A percentile compares a stretch with the other conserved stretches of the same genome.
Evolutionary conservation across 2,888 invertebrate genomes (phyloP).

Genomic region (Rhamnusium bicolor): DNA sequence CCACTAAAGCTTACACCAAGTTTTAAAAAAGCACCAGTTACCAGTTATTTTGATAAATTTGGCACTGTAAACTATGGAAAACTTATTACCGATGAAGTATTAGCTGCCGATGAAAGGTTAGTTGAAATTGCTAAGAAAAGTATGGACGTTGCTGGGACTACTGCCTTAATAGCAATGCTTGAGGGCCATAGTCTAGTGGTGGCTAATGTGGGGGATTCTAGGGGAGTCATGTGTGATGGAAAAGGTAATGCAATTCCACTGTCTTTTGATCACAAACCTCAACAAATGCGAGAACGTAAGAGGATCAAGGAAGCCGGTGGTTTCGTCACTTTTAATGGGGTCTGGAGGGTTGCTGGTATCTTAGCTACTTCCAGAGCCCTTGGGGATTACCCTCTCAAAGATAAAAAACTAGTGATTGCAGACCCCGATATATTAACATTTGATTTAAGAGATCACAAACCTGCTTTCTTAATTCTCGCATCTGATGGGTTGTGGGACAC

Average conservation of each 20-base stretch:
- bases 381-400: slow-evolving; percentile 96
- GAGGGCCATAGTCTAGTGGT: slow-evolving; percentile 88
- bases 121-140: slow-evolving; percentile 87
- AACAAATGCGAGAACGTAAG: slow-evolving; percentile 93
- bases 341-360: slow-evolving; percentile 96
- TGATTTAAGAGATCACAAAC: slow-evolving; percentile 88
- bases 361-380: slow-evolving; percentile 94
- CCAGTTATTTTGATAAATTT: slow-evolving; percentile 80
- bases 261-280: slow-evolving; percentile 97
- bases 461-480: slow-evolving; percentile 92
- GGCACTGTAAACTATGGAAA: slow-evolving; percentile 87
- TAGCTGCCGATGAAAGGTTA: slow-evolving; percentile 86
- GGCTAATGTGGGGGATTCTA: slow-evolving; percentile 97
- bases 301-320: slow-evolving; percentile 97
- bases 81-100: slow-evolving; percentile 88
- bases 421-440: slow-evolving; percentile 96
- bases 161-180: slow-evolving; percentile 91
- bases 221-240: slow-evolving; percentile 95
- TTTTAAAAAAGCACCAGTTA: slow-evolving; percentile 71
- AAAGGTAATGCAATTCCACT: slow-evolving; percentile 92
- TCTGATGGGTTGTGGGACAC: slow-evolving; percentile 98
- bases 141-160: slow-evolving; percentile 88
- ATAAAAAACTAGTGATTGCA: slow-evolving; percentile 93
- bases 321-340: slow-evolving; percentile 94
- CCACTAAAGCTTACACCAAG: slow-evolving; percentile 71